phyloP scores from a whole-genome alignment of 2,888 invertebrate genomes.

The Eurytoma californica region DNA sequence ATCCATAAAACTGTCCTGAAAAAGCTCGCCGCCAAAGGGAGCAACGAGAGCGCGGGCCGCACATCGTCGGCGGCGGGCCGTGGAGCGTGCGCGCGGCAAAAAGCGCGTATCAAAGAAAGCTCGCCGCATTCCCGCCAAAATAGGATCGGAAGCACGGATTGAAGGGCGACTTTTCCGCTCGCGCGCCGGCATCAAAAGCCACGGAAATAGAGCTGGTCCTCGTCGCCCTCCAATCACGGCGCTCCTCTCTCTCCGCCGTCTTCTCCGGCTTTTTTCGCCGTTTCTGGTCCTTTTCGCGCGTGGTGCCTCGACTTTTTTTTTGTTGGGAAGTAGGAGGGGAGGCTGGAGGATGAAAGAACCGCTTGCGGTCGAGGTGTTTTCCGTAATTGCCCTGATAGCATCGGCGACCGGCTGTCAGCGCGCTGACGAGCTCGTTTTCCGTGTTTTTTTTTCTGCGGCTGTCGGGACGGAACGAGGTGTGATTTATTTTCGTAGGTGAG shows the following conservation, averaged over 20 bases:
- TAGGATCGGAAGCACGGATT: conserved; percentile 24
- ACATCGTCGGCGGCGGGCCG: too few species aligned
- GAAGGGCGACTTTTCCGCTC: conserved; percentile 1
- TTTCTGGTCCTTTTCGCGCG: not conserved
- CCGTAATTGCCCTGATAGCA: conserved; percentile 43
- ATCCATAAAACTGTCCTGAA: too few species aligned
- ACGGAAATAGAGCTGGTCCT: conserved; percentile 33
- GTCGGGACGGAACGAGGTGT: not conserved
- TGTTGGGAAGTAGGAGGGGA: not conserved
- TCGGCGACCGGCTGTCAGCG: conserved; percentile 7
- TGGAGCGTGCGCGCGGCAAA: too few species aligned
- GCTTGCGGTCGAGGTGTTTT: conserved; percentile 20
- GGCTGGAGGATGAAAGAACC: not conserved
- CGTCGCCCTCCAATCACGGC: not conserved
- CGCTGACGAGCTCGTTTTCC: not conserved
- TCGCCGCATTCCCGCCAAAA: not conserved
- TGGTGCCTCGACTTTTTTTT: not conserved
- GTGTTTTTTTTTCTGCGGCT: not conserved
- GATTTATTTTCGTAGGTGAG: not conserved
- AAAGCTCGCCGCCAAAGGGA: too few species aligned
- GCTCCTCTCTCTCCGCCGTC: not conserved
- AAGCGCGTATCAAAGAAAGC: not conserved
- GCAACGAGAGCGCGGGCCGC: too few species aligned
- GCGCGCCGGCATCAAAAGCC: conserved; percentile 31
- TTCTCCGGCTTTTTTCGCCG: not conserved